These are phyloP conservation scores for Eciton burchellii DNA, from an alignment of 1,140 invertebrate species.

Conservation along the genomic window DNA sequence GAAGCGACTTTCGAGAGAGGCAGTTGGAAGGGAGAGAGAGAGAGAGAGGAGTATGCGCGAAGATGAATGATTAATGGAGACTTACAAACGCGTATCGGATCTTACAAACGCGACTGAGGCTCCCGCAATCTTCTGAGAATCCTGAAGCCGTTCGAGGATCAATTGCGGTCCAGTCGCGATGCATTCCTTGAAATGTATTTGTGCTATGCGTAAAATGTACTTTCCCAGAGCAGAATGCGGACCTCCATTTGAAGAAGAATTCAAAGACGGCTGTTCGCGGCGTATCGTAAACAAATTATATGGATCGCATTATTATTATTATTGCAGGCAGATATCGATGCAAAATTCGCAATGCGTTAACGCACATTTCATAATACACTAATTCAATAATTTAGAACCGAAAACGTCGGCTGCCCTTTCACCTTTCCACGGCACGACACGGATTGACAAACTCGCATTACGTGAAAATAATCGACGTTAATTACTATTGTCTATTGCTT, in stretches of 20 bases:
- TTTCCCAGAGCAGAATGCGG: too few species aligned
- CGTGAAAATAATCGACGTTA: slow-evolving; percentile 37
- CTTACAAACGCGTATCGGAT: neutral
- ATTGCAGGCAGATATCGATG: neutral
- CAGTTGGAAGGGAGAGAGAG: neutral
- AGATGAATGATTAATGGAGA: neutral
- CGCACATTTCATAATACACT: neutral
- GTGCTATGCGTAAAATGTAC: neutral
- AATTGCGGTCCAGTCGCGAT: neutral
- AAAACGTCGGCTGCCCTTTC: neutral
- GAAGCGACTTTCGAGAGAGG: neutral
- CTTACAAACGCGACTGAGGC: neutral
- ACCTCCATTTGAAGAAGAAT: neutral
- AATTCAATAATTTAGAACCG: slow-evolving; percentile 23
- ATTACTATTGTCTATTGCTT: slow-evolving; percentile 18
- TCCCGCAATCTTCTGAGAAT: neutral
- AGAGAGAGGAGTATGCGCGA: neutral
- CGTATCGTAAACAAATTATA: too few species aligned
- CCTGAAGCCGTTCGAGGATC: neutral
- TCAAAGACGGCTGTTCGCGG: neutral
- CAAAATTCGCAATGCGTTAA: neutral
- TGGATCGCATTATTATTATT: neutral
- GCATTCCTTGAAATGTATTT: neutral
- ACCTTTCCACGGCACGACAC: neutral
- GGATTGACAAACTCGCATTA: slow-evolving; percentile 37